Evolutionary conservation across 2,113 vertebrate species (phyloP), one percentile per base, ranked within the genome.

Genomic region (Tyrannus savana): DNA sequence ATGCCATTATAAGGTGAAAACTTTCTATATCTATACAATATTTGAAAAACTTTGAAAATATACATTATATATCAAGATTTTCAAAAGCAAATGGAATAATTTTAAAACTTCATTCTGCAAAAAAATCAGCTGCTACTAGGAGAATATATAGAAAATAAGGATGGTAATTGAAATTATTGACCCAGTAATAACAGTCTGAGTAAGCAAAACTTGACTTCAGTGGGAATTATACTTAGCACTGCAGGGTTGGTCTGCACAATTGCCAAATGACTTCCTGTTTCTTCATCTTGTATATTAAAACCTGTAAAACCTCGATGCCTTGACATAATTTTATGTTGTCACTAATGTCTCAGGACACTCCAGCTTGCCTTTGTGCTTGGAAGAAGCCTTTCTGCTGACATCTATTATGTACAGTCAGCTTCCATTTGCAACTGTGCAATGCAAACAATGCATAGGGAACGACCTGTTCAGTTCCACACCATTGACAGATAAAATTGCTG

Each of bases 361-460:
- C 47, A 82, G 59, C 30, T 80, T 89, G 92, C 69, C 67, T 87
- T 82, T 88, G 63, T 89, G 84, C 58, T 88, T 5, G 0, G 67
- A 77, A 88, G 77, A 59, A 94, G 75, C 49, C 46, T 86, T 91
- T 95, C 79, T 94, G 88, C 84, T 77, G 92, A 91, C 84, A 90
- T 39, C 59, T 89, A 75, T 67, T 93, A 91, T 72, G 71, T 83
- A 96, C 82, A 93, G 28, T 68, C 62, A 35, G 85, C 77, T 82
- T 94, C 78, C 63, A 94, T 73, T 85, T 88, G 84, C n/a, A 91
- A 56, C n/a, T 84, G 83, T 94, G 90, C 62, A 85, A 97, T 67
- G 79, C 56, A 91, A 95, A 95, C 90, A 95, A 87, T 9, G 27
- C 1, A 3, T 31, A 76, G 35, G 27, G 80, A 95, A 81, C 1